Base-by-base conservation (phyloP, 2,113 vertebrate species). In the Sinocyclocheilus maitianheensis region DNA sequence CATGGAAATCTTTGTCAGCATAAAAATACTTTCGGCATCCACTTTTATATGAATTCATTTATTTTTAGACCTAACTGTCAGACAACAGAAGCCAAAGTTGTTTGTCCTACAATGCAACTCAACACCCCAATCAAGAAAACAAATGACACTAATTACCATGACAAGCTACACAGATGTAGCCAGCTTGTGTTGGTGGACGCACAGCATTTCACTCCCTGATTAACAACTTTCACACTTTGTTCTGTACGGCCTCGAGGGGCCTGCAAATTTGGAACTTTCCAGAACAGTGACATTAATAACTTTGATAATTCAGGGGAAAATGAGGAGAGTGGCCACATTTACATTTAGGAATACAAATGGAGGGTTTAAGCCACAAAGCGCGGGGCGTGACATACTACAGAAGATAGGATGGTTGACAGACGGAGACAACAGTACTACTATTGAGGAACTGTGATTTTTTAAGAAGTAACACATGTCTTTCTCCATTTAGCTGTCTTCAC, bases 171-270 rank as follows among this genome's bases (percentile, higher is more conserved):
- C 91, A 92, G 91, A 92, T 91, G 91, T 91, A 92, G 87, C 91
- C 91, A 83, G 88, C 90, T 92, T 92, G 92, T 90, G 90, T 91
- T 92, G 91, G 90, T 94, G 93, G 94, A 95, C 93, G 91, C 91
- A 92, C 90, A 91, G 91, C 87, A 92, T 93, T 95, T 93, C 87
- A 89, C 87, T 78, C 37, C 11, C 83, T 91, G 92, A 94, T 92
- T 93, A 91, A 95, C 92, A 77, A 65, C 75, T 89, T 91, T 81
- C 89, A 81, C 91, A 80, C 87, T 89, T 83, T 77, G 26, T 90
- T 93, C 81, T 24, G 10, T 76, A 62, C 62, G 76, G 89, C 3
- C 93, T 92, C 88, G 3, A 84, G 90, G 91, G 91, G 89, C 89
- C 84, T 81, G 82, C 51, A 88, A 86, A 90, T 90, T 22, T 84